Base-by-base conservation (phyloP, 2,797 vertebrate species). In the Euphonia xanthogaster region DNA sequence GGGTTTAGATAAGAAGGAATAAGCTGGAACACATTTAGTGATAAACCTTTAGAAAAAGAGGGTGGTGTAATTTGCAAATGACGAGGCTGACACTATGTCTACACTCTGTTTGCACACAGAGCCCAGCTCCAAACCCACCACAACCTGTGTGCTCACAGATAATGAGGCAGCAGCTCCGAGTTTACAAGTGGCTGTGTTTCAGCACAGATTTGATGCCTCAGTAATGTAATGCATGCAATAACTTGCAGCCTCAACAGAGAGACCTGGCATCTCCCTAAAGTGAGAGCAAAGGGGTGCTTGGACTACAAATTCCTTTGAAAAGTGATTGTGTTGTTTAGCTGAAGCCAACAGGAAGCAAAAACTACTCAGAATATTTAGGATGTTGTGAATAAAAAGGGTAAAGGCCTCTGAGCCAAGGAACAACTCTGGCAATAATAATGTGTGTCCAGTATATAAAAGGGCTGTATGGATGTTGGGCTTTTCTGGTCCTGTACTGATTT, bases 41-140 rank as follows among this genome's bases (percentile, higher is more conserved):
- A 63, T 30, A 54, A 87, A 15, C 2, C 14, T 68, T 58, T 25
- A 47, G 57, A 63, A 67, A 76, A 90, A 51, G 33, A 35, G n/a
- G 28, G 9, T 5, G 9, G 6, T 73, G 66, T 30, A 39, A 48
- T n/a, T 35, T 4, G 2, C 37, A 60, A 91, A 80, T 30, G 44
- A 73, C 48, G 37, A 66, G 19, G 10, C 24, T 91, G 60, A 62
- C 23, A 28, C 6, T 45, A 5, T 44, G 35, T 31, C 44, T 66
- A 6, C 13, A 1, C 4, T 16, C 17, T 4, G 2, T 37, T 54
- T 4, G 44, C 9, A 9, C 4, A 7, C 19, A 53, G 17, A n/a
- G 9, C 28, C 50, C 63, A 33, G 20, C 27, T 71, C 48, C 54
- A 63, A 71, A 55, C 23, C 33, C 72, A 33, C 9, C 28, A 27